phyloP scores from a whole-genome alignment of 1,140 invertebrate species.

The Probaryconus sp. region DNA sequence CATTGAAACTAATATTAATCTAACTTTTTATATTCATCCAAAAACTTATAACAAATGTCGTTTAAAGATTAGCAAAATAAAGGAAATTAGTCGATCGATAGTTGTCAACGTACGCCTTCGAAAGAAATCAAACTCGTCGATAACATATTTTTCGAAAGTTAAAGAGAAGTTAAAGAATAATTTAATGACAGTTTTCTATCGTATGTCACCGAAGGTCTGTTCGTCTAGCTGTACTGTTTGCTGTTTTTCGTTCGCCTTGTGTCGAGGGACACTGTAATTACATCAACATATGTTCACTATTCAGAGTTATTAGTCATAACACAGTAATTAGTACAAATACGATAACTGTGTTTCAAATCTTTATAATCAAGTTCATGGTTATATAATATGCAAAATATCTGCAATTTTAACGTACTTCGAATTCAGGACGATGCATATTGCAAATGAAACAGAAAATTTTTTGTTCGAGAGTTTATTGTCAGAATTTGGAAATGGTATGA shows the following conservation, averaged over 20 bases:
- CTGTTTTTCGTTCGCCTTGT: neutral
- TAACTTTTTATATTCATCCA: too few relatives aligned
- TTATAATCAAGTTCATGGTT: constrained; percentile 47
- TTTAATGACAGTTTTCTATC: neutral
- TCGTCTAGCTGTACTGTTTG: neutral
- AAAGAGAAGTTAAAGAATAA: neutral
- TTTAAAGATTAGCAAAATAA: too few relatives aligned
- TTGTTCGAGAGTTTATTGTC: too few relatives aligned
- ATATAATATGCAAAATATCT: constrained; percentile 1
- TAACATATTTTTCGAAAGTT: neutral
- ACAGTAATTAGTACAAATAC: constrained; percentile 31
- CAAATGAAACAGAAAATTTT: too few relatives aligned
- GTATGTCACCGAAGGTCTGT: neutral
- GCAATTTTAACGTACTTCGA: neutral
- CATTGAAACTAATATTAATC: neutral
- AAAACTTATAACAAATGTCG: too few relatives aligned
- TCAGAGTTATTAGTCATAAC: constrained; percentile 31
- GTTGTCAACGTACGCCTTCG: neutral
- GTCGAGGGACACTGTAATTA: neutral
- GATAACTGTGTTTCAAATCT: constrained; percentile 43
- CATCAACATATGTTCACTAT: constrained; percentile 10
- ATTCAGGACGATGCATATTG: neutral
- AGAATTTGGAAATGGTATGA: too few relatives aligned
- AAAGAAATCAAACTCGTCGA: constrained; percentile 28
- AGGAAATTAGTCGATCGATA: too few relatives aligned